Evolutionary conservation across 2,888 invertebrate species (phyloP), one percentile per base, ranked within the genome.

Genomic region (Agrotis segetum): DNA sequence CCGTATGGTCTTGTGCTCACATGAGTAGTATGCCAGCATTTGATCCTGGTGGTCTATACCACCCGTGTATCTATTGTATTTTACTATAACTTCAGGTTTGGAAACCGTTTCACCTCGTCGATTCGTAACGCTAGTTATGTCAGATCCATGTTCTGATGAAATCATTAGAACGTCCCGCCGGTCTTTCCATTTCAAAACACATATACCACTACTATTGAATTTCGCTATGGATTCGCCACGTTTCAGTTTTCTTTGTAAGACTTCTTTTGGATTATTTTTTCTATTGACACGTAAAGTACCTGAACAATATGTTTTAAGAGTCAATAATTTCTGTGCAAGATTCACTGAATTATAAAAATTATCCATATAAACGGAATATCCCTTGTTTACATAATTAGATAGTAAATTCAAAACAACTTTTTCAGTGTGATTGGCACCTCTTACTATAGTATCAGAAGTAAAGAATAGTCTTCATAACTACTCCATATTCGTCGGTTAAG

Each of bases 161-260:
- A 89, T 86, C 64, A 86, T 81, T 46, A 78, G n/a, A 16, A 90
- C 88, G 24, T 88, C 87, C 61, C 88, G 62, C 64, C 81, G 85
- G 56, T 90, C 88, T 68, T 74, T 83, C 89, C 89, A 88, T 71
- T 90, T 90, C 46, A 80, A 79, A 63, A 88, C 77, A 72, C 80
- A 73, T 59, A 88, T 78, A n/a, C 82, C 85, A 50, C 84, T 72
- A 66, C 79, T 77, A 68, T 83, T 87, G 9, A 65, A 61, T 29
- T 3, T 61, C 11, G 61, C 61, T 34, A 61, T 61, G 4, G 61
- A 61, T 61, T 49, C 49, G n/a, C 49, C 49, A 49, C 49, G 49
- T n/a, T 49, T 49, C 46, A 46, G 16, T 49, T 49, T 49, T n/a
- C 9, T n/a, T 49, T 49, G 49, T 49, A 49, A 0, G 7, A 49